Evolutionary conservation across 1,140 invertebrate genomes (phyloP), one percentile per base, ranked within the genome.

Genomic region (Heliothis virescens): DNA sequence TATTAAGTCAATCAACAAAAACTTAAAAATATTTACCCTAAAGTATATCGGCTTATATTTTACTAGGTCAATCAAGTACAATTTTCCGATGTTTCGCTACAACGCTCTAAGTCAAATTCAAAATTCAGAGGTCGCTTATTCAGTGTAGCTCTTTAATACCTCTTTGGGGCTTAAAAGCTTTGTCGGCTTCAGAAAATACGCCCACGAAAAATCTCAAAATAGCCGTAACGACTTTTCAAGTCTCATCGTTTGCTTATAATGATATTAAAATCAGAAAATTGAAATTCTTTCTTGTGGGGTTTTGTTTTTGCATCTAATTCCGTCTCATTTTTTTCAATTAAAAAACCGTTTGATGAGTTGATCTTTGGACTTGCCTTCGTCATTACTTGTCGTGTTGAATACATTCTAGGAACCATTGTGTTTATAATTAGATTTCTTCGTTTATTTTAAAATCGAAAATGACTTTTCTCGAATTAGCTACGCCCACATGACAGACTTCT

Each of bases 181-280:
- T 48, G 29, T 47, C n/a, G 4, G 52, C 29, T 16, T 2, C 48
- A 41, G 53, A 71, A 29, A 71, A 15, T 71, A 55, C 53, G 71
- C 71, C 26, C 29, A 26, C 71, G 53, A 73, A 59, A 73, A 34
- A 41, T 73, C 71, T 73, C 41, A 73, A 73, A 73, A 73, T 59
- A 73, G 53, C 21, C 71, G 18, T 48, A 73, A 47, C 13, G 53
- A 57, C 53, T 73, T 73, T 18, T 16, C 16, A 59, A 55, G 34
- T 73, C 29, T 73, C 16, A 16, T 41, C 53, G 26, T 29, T 13
- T 26, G 41, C 53, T 57, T 73, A 16, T 57, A 59, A 72, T 72
- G 69, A 59, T 21, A 59, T 73, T 55, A 57, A 41, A 21, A 57
- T 57, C 15, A 73, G 26, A 18, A 50, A n/a, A 69, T 69, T 69